Percentiles rank a stretch among this genome's conserved stretches.
Evolutionary conservation across 2,113 vertebrate genomes (phyloP).

Genomic region (Dromiciops gliroides): DNA sequence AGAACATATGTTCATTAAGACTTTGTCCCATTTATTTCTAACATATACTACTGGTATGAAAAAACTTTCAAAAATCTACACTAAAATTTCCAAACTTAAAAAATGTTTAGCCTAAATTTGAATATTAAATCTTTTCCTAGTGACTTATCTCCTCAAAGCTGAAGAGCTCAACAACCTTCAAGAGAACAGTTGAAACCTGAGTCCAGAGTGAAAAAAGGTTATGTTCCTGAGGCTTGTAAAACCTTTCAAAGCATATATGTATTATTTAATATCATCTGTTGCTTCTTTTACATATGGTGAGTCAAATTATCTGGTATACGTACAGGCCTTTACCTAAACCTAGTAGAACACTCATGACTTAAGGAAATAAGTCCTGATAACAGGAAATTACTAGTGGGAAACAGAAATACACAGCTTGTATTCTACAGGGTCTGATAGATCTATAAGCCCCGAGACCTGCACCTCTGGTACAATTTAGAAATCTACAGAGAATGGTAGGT

Average conservation of each 20-base stretch:
- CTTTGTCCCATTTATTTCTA: background rate
- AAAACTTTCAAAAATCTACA: background rate
- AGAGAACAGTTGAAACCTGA: slow-evolving; percentile 22
- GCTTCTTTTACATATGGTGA: slow-evolving; percentile 44
- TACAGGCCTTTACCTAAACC: background rate
- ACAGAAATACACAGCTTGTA: background rate
- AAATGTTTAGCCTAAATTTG: background rate
- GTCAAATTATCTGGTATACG: background rate
- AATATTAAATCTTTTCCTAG: slow-evolving; percentile 31
- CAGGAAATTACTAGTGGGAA: background rate
- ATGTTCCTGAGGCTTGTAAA: slow-evolving; percentile 36
- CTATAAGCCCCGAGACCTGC: background rate
- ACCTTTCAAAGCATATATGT: slow-evolving; percentile 49
- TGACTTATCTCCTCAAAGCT: slow-evolving; percentile 47
- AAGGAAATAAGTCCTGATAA: slow-evolving; percentile 2
- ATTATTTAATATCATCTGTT: slow-evolving; percentile 41
- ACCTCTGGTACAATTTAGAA: background rate
- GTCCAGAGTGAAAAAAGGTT: slow-evolving; percentile 19
- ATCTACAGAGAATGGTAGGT: background rate
- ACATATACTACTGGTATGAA: background rate
- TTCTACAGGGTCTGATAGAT: background rate
- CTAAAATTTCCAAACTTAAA: slow-evolving; percentile 17
- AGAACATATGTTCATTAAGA: background rate
- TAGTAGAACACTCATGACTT: background rate
- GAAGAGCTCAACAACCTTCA: slow-evolving; percentile 13